Evolutionary conservation across 2,888 invertebrate genomes (phyloP), one percentile per base, ranked within the genome.

Genomic region (Ernsta delagoae): DNA sequence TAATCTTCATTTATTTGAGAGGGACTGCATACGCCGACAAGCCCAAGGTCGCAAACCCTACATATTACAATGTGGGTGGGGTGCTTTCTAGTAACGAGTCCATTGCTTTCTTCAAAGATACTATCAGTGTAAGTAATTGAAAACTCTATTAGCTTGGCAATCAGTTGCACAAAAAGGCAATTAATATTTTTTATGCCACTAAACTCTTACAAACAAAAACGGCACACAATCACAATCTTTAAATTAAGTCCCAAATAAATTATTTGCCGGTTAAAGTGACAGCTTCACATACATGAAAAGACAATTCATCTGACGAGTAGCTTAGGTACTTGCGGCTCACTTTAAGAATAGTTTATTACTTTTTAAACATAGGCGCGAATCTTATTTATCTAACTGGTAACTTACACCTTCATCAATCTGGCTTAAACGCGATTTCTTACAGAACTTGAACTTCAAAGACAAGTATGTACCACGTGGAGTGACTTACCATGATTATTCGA

Each of bases 51-150:
- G 88, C 94, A 68, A 96, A 96, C 86, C 96, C 96, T 34, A 94
- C 95, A 11, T 95, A 95, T 76, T 98, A 97, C 88, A 98, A 97
- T 82, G 98, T 98, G 71, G 98, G 98, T 24, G 98, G 98, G n/a
- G 98, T 98, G 1, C 94, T 98, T 31, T 97, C 97, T 71, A 97
- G 96, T 86, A 96, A 96, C 76, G 96, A 96, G 59, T 97, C 97
- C 74, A 96, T 97, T 81, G 92, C 93, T 9, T 96, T 97, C 89
- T 98, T 98, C 86, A 96, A 96, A 79, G 95, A 97, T 79, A 97
- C 96, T 39, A 97, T 98, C 76, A 95, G 96, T 82, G 98, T 98
- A 94, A 95, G 31, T 54, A 24, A 54, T 31, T 31, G 31, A 54
- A 54, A 5, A 54, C 31, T 16, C 4, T 12, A 12, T 12, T 12